These are phyloP conservation scores for Allochrocebus solatus DNA, from an alignment of 2,797 vertebrate genomes.

Conservation along the genomic window DNA sequence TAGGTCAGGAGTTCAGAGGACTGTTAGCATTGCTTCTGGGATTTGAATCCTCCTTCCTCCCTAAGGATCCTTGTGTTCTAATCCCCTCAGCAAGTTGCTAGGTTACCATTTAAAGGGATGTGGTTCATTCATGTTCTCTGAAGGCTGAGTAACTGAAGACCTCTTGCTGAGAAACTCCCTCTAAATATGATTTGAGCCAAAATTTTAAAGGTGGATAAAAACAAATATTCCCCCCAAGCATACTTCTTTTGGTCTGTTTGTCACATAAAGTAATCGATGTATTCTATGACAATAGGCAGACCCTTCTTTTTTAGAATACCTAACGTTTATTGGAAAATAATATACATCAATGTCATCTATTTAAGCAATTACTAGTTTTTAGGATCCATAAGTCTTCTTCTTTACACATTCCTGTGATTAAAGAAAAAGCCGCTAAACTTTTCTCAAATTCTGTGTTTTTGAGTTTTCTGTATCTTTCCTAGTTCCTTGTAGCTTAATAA, in stretches of 20 bases:
- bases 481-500: conserved; percentile 11
- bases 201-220: not conserved
- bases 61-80: conserved; percentile 17
- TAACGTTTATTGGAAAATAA: not conserved
- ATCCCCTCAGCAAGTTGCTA: conserved; percentile 44
- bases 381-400: not conserved
- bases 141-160: conserved; percentile 5
- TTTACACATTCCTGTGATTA: not conserved
- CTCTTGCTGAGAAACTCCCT: conserved; percentile 4
- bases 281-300: not conserved
- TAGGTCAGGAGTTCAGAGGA: conserved; percentile 28
- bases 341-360: not conserved
- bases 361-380: conserved; percentile 11
- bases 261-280: not conserved
- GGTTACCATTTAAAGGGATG: conserved; percentile 51
- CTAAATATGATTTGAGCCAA: not conserved
- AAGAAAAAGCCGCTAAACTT: conserved; percentile 21
- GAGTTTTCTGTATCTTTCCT: not conserved
- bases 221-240: not conserved
- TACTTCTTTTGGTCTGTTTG: not conserved
- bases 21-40: conserved; percentile 40
- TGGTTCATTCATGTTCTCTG: not conserved
- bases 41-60: conserved; percentile 49
- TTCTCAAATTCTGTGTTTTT: not conserved
- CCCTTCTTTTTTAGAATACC: not conserved